These are phyloP conservation scores for Anadara kagoshimensis DNA, from an alignment of 1,140 invertebrate genomes.

Conservation along the genomic window DNA sequence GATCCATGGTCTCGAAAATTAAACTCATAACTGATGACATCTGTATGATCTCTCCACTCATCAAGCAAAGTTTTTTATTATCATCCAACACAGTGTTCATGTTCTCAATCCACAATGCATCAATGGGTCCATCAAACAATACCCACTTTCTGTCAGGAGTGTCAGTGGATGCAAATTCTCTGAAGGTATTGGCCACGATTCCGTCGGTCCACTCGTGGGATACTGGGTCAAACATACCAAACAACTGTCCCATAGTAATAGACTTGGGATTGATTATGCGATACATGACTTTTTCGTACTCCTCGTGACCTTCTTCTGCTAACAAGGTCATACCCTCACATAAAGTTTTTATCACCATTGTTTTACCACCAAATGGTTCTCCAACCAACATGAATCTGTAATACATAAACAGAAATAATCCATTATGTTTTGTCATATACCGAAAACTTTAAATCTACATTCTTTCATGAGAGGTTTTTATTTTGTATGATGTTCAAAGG, in stretches of 20 bases:
- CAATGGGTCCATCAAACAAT: constrained; percentile 75
- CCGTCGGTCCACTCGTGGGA: constrained; percentile 76
- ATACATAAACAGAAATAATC: constrained; percentile 19
- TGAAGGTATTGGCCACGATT: constrained; percentile 77
- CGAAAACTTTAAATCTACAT: not conserved
- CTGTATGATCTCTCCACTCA: constrained; percentile 76
- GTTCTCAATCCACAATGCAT: constrained; percentile 75
- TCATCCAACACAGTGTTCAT: constrained; percentile 76
- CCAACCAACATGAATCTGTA: constrained; percentile 75
- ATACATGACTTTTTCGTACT: constrained; percentile 70
- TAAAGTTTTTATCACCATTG: constrained; percentile 79
- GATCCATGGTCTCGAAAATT: constrained; percentile 75
- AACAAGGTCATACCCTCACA: constrained; percentile 82
- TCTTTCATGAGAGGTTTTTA: not conserved
- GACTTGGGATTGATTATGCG: constrained; percentile 74
- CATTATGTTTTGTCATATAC: not conserved
- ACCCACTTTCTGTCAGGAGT: constrained; percentile 74
- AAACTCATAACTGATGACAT: constrained; percentile 74
- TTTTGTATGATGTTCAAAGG: no score
- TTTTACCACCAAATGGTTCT: constrained; percentile 75
- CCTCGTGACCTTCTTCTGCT: constrained; percentile 64
- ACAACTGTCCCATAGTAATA: constrained; percentile 75
- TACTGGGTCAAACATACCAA: constrained; percentile 74
- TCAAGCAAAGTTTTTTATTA: constrained; percentile 75
- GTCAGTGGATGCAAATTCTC: constrained; percentile 72